Evolutionary conservation across 2,888 invertebrate species (phyloP).

Genomic region (Clusia tigrina): DNA sequence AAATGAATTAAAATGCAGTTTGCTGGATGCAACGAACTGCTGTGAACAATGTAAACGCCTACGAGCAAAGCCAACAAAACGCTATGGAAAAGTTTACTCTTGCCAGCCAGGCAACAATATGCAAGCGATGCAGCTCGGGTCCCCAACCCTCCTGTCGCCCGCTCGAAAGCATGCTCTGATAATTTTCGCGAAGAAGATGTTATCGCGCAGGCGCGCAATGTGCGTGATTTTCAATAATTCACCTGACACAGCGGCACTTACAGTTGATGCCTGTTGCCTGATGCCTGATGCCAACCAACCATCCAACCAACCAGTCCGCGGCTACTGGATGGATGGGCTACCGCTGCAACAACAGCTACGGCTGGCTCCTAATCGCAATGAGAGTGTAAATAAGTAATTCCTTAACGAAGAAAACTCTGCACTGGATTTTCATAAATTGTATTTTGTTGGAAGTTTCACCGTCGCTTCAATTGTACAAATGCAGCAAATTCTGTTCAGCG

Average conservation of each 20-base stretch:
- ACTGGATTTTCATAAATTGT: background rate
- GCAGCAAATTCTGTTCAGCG: background rate
- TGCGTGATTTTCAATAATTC: slow-evolving; percentile 3
- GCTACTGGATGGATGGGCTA: background rate
- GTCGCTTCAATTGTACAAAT: slow-evolving; percentile 24
- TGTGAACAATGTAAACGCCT: slow-evolving; percentile 39
- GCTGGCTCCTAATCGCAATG: slow-evolving; percentile 34
- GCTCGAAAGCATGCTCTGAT: slow-evolving; percentile 40
- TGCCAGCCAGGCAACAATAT: background rate
- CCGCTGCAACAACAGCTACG: background rate
- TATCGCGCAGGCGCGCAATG: no score
- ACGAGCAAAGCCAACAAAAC: slow-evolving; percentile 26
- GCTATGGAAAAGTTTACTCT: background rate
- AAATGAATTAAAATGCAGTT: slow-evolving; percentile 36
- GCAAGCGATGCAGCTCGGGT: background rate
- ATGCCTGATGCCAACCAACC: no score
- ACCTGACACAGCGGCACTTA: background rate
- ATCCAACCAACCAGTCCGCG: background rate
- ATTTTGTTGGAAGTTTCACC: slow-evolving; percentile 39
- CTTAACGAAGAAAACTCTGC: background rate
- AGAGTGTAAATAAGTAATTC: slow-evolving; percentile 36
- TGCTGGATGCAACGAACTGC: slow-evolving; percentile 34
- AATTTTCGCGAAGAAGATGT: slow-evolving; percentile 33
- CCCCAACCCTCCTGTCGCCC: background rate
- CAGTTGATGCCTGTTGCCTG: background rate